phyloP scores from a whole-genome alignment of 2,797 vertebrate species.

The Limosa lapponica region DNA sequence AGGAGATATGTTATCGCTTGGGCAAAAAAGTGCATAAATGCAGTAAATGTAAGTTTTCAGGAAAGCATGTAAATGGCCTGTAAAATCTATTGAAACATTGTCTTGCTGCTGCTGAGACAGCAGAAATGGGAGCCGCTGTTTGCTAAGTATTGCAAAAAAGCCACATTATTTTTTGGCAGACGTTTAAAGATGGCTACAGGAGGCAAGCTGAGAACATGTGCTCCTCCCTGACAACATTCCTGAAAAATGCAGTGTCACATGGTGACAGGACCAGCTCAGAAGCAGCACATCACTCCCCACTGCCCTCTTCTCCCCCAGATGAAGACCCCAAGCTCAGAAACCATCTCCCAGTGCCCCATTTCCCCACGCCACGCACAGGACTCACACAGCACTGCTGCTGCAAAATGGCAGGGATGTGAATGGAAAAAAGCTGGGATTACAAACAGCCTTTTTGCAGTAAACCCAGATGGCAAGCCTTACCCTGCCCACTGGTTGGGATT shows the following conservation, averaged over 20 bases:
- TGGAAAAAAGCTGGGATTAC: neutral
- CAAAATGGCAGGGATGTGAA: neutral
- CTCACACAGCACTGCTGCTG: neutral
- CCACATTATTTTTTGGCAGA: neutral
- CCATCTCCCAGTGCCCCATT: accelerated
- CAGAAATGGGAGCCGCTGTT: neutral
- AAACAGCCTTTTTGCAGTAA: neutral
- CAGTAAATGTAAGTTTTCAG: neutral
- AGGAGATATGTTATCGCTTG: neutral
- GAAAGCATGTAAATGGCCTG: neutral
- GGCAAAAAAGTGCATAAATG: neutral
- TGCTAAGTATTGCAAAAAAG: neutral
- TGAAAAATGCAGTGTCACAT: neutral
- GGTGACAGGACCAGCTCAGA: neutral
- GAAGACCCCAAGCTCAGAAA: neutral
- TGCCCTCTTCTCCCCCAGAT: neutral
- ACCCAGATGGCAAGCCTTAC: neutral
- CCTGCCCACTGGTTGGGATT: neutral
- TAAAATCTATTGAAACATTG: neutral
- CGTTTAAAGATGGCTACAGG: neutral
- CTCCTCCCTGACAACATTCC: neutral
- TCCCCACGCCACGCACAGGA: accelerated
- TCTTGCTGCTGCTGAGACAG: neutral
- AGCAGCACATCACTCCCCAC: neutral
- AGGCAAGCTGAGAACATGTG: neutral